A percentile compares a stretch with the other conserved stretches of the same genome.
Conservation (phyloP, 1,140 invertebrate species). For the Potamilus streckersoni region DNA sequence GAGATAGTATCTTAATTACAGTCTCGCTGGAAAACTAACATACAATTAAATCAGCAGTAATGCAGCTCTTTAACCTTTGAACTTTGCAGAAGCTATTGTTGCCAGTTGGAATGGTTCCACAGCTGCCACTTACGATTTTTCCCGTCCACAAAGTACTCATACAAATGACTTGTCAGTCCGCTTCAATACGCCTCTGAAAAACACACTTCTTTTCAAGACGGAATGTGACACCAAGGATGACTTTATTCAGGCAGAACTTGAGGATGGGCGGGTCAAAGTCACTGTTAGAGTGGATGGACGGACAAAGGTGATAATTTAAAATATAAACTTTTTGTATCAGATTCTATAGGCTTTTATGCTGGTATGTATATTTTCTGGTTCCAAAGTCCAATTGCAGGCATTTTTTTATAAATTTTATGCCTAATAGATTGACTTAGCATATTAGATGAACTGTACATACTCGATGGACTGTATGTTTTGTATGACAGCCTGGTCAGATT, state of each 20-base stretch:
- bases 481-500: neutral
- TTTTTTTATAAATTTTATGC: neutral
- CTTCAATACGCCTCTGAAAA: conserved; percentile 48
- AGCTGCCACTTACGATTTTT: conserved; percentile 23
- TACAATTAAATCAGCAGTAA: neutral
- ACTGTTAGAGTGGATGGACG: conserved; percentile 51
- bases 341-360: neutral
- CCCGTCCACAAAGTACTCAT: conserved; percentile 36
- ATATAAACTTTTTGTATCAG: neutral
- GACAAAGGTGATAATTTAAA: conserved; percentile 35
- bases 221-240: conserved; percentile 29
- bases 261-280: conserved; percentile 50
- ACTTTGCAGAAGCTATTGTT: conserved; percentile 50
- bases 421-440: too few relatives aligned
- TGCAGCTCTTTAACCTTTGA: neutral
- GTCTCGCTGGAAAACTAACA: neutral
- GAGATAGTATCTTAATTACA: neutral
- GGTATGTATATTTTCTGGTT: neutral
- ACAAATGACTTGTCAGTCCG: conserved; percentile 58
- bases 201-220: conserved; percentile 57
- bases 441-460: neutral
- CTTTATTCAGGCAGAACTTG: conserved; percentile 47
- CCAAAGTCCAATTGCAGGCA: neutral
- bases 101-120: conserved; percentile 48
- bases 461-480: too few relatives aligned